Base-by-base conservation (phyloP, 2,888 invertebrate genomes). In the Brassicogethes aeneus region DNA sequence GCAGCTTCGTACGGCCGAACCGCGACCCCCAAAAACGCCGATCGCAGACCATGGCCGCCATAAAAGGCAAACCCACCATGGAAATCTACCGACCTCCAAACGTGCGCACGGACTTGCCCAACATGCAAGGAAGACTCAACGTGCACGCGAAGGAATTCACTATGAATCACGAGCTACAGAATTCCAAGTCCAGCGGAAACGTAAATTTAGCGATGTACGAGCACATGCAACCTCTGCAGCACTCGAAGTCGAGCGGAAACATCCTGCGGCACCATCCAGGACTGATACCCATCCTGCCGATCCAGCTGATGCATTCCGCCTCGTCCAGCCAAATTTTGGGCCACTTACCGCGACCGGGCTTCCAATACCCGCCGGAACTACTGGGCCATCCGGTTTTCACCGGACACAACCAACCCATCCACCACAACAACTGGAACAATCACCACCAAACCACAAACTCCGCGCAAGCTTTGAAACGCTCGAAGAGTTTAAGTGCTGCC, bases 141-240 rank as follows among this genome's bases (percentile, higher is more conserved):
- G 88, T 87, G 51, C 85, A 89, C 71, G 90, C 90, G 45, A 88
- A 88, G 73, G 90, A 90, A 74, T 90, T 91, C 72, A 85, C 83
- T 59, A 86, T 87, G 84, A 79, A 78, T 64, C 79, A 77, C 70
- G 76, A 76, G 33, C 65, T 73, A 36, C 65, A 66, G 42, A 49
- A 61, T 16, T 68, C 68, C 34, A 68, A 65, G 55, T 66, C 66
- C 12, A 66, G 66, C 41, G 62, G 63, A 15, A 65, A 66, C 46
- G 39, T 66, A 39, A 52, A 60, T 39, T 42, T 57, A 35, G 54
- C 56, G 29, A 58, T 64, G 51, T 57, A 56, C 29, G 57, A 57
- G 44, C 60, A 59, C 32, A 54, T 55, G 2, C 47, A 65, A 34
- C 57, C 59, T 17, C 47, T 73, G 38, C 70, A 70, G 47, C 70